Percentiles rank a stretch among this genome's conserved stretches.
These are phyloP conservation scores for Caenorhabditis plicata DNA, from an alignment of 2,888 invertebrate genomes.

Conservation along the genomic window DNA sequence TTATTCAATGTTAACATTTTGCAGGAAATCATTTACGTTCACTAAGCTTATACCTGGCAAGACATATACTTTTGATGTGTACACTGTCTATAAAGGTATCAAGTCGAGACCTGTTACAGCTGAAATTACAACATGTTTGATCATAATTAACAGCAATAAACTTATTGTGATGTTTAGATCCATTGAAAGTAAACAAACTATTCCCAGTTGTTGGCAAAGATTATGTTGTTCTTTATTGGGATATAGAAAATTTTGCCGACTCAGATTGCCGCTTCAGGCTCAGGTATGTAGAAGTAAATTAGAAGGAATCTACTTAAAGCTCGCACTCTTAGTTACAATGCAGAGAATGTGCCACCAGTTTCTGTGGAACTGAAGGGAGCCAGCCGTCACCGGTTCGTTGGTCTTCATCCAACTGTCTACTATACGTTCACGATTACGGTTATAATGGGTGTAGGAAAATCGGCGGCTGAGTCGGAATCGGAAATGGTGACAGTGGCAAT, in stretches of 20 bases:
- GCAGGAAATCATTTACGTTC: conserved; percentile 61
- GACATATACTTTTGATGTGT: conserved; percentile 59
- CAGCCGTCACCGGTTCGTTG: conserved; percentile 53
- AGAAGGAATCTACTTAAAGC: neutral
- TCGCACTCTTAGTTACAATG: conserved; percentile 35
- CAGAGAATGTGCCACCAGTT: conserved; percentile 37
- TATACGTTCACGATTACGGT: conserved; percentile 64
- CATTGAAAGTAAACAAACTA: conserved; percentile 60
- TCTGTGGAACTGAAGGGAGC: conserved; percentile 54
- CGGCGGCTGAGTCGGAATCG: conserved; percentile 59
- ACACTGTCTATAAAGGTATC: conserved; percentile 58
- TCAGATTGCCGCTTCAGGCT: conserved; percentile 58
- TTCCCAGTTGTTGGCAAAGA: conserved; percentile 60
- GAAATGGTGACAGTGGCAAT: conserved; percentile 62
- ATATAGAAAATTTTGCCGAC: conserved; percentile 63
- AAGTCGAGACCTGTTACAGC: conserved; percentile 55
- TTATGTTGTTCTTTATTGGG: conserved; percentile 60
- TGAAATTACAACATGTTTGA: conserved; percentile 61
- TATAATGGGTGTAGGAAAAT: conserved; percentile 55
- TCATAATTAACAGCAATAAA: too few relatives aligned
- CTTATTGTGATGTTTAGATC: conserved; percentile 40
- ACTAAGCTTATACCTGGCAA: conserved; percentile 64
- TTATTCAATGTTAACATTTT: conserved; percentile 7
- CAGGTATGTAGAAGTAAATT: conserved; percentile 26
- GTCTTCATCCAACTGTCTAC: conserved; percentile 55